A percentile compares a stretch with the other conserved stretches of the same genome.
Evolutionary conservation across 1,140 invertebrate species (phyloP).

Genomic region (Zaprionus kolodkinae): DNA sequence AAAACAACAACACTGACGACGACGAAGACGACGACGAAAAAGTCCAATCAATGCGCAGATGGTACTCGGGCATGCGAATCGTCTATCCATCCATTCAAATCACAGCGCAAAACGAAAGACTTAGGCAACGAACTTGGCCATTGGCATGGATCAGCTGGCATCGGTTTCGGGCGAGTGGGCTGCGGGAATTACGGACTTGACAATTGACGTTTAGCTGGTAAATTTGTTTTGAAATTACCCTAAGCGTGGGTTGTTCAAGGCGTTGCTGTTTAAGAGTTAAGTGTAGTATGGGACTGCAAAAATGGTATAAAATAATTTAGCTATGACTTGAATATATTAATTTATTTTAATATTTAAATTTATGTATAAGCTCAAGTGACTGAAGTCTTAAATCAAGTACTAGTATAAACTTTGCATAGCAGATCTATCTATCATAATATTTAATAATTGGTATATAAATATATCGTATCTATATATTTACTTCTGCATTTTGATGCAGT

Average conservation of each 20-base stretch:
- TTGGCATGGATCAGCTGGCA: not conserved
- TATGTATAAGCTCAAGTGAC: no score
- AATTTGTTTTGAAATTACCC: conserved; percentile 36
- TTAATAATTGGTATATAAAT: no score
- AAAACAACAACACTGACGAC: not conserved
- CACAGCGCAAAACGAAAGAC: conserved; percentile 61
- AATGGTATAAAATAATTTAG: no score
- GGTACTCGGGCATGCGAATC: conserved; percentile 47
- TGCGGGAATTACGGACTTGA: not conserved
- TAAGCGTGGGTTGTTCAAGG: conserved; percentile 24
- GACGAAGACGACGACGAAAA: conserved; percentile 5
- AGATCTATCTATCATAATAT: not conserved
- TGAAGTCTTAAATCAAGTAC: no score
- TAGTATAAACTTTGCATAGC: not conserved
- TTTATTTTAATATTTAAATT: no score
- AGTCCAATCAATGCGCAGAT: conserved; percentile 51
- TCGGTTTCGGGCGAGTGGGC: not conserved
- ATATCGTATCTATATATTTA: no score
- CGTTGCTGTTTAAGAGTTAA: not conserved
- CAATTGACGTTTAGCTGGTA: conserved; percentile 17
- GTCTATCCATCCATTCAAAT: conserved; percentile 46
- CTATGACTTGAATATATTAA: no score
- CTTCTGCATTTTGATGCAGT: not conserved
- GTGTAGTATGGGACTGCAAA: no score
- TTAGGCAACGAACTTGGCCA: conserved; percentile 65